Evolutionary conservation across 2,888 invertebrate species (phyloP), one percentile per base, ranked within the genome.

Genomic region (Thera britannica): DNA sequence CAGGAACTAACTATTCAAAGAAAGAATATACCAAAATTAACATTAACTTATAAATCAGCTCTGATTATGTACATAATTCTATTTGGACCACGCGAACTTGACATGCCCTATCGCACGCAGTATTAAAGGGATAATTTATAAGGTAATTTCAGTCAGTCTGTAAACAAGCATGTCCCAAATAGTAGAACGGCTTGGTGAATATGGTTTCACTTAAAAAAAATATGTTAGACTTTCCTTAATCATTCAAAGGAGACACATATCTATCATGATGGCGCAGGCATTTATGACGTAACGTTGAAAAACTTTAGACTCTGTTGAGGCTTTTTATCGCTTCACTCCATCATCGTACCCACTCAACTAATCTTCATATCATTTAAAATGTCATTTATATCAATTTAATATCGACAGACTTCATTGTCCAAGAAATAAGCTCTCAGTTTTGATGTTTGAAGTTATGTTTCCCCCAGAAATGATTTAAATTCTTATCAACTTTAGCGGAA

Each of bases 121-220:
- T 38, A 55, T 71, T 74, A 73, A 81, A 77, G 71, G 34, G 44
- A 41, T 23, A 12, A 80, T 78, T 81, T 75, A 73, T 76, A 70
- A 75, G 69, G 74, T 75, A 76, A 78, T 75, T 69, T 63, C 55
- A 61, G 63, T 48, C 57, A 67, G 23, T 23, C 23, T 23, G 23
- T 23, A 23, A 23, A 23, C 23, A 83, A 79, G 85, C 82, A 82
- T 83, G 34, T 35, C 52, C 52, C 23, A 23, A 51, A 23, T 9
- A 34, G 23, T 52, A 3, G 52, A 9, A 23, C 7, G 7, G 7
- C 6, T 38, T 5, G 38, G 6, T 38, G 38, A 41, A 41, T 41
- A 41, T 41, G 41, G 41, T 7, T 46, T 7, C 8, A 46, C 44
- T 46, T 46, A 46, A 34, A 34, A 52, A 9, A 34, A 52, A 52